A percentile compares a stretch with the other conserved stretches of the same genome.
Evolutionary conservation across 1,140 invertebrate genomes (phyloP).

Genomic region (Bombus haemorrhoidalis): DNA sequence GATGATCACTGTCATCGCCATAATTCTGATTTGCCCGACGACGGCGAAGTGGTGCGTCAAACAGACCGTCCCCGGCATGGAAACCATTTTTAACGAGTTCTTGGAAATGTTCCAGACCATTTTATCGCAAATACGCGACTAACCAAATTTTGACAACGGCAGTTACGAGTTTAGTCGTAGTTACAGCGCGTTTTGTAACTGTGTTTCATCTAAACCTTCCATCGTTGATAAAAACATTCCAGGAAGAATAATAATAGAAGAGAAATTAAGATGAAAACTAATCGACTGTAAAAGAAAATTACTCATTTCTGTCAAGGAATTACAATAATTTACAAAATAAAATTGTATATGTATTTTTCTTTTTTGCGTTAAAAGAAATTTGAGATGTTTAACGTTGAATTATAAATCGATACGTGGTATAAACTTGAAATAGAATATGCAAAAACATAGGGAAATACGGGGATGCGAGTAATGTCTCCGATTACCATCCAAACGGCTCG

Average conservation of each 20-base stretch:
- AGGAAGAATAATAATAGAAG: neutral
- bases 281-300: neutral
- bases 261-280: neutral
- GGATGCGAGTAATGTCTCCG: neutral
- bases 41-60: constrained; percentile 65
- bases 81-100: constrained; percentile 43
- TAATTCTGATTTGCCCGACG: constrained; percentile 70
- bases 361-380: neutral
- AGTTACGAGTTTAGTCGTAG: neutral
- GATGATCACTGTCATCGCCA: constrained; percentile 58
- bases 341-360: neutral
- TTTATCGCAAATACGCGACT: neutral
- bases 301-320: neutral
- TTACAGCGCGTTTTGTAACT: neutral
- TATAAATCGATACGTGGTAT: neutral
- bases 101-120: constrained; percentile 35
- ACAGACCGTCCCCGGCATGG: constrained; percentile 54
- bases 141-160: neutral
- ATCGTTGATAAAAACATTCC: neutral
- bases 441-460: no score
- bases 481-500: neutral
- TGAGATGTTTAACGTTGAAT: neutral
- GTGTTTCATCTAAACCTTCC: neutral
- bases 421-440: neutral
- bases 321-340: neutral